phyloP scores from a whole-genome alignment of 1,140 invertebrate species.

The Drosophila lowei region DNA sequence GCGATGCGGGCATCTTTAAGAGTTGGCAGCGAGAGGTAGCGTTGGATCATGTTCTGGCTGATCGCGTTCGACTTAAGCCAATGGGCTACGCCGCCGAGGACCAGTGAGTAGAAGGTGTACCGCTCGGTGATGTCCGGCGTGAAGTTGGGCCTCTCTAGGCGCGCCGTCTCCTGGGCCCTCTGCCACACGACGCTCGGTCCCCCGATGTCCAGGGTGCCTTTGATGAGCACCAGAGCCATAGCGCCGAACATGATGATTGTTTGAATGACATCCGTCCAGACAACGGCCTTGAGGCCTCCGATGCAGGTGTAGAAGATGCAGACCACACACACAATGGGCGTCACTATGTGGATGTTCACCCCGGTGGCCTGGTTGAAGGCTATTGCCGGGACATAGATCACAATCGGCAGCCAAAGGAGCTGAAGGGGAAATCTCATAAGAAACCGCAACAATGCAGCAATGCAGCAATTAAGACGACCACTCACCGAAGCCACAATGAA shows the following conservation, averaged over 20 bases:
- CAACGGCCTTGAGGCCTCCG: conserved; percentile 95
- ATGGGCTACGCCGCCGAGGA: conserved; percentile 91
- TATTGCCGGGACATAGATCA: conserved; percentile 88
- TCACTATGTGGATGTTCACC: conserved; percentile 91
- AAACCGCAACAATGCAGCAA: neutral
- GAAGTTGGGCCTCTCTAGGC: conserved; percentile 89
- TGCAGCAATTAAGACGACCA: neutral
- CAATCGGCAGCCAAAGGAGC: conserved; percentile 87
- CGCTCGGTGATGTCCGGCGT: conserved; percentile 87
- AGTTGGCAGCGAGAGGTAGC: conserved; percentile 89
- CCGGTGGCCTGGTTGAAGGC: conserved; percentile 92
- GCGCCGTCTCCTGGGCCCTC: conserved; percentile 87
- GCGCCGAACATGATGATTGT: conserved; percentile 92
- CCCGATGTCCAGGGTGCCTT: conserved; percentile 91
- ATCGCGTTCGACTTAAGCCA: conserved; percentile 92
- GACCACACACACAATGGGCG: conserved; percentile 92
- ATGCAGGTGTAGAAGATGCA: conserved; percentile 97
- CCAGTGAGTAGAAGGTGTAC: conserved; percentile 90
- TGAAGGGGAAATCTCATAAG: conserved; percentile 61
- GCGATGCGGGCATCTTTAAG: conserved; percentile 88
- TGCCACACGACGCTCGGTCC: conserved; percentile 89
- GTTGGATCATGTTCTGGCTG: conserved; percentile 92
- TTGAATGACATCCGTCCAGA: conserved; percentile 97
- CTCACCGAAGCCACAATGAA: conserved; percentile 89
- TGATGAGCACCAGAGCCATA: conserved; percentile 90